Percentiles rank a stretch among this genome's conserved stretches.
Conservation (phyloP, 2,888 invertebrate genomes). For the Asteroscopus sphinx region DNA sequence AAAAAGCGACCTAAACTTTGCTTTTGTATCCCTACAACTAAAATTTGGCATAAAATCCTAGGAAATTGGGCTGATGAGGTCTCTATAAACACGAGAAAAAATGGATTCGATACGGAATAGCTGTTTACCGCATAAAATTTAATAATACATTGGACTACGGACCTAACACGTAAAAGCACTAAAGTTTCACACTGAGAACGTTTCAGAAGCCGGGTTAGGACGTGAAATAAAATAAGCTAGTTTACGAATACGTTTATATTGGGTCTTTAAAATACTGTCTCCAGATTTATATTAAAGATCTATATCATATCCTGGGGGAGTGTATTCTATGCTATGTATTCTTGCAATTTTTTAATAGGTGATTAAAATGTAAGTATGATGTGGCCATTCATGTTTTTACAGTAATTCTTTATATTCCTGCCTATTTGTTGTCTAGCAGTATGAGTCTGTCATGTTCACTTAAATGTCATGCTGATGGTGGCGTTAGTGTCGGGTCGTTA, state of each 20-base stretch:
- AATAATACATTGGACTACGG: slow-evolving; percentile 45
- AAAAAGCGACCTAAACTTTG: slow-evolving; percentile 9
- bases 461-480: too few relatives aligned
- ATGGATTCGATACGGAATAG: slow-evolving; percentile 27
- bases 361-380: too few relatives aligned
- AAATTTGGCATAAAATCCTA: slow-evolving; percentile 10
- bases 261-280: slow-evolving; percentile 2
- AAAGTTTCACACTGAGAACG: slow-evolving; percentile 45
- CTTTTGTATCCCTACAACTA: slow-evolving; percentile 8
- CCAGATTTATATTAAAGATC: not conserved
- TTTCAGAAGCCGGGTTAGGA: slow-evolving; percentile 29
- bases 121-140: slow-evolving; percentile 44
- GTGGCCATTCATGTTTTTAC: too few relatives aligned
- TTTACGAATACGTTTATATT: slow-evolving; percentile 27
- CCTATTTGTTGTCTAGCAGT: too few relatives aligned
- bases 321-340: too few relatives aligned
- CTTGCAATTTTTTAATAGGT: too few relatives aligned
- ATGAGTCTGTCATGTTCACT: too few relatives aligned
- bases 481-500: too few relatives aligned
- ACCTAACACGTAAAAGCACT: slow-evolving; percentile 65
- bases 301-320: too few relatives aligned
- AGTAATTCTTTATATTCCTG: too few relatives aligned
- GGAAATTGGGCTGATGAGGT: slow-evolving; percentile 2
- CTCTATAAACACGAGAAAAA: slow-evolving; percentile 17
- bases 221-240: slow-evolving; percentile 31